phyloP scores from a whole-genome alignment of 2,113 vertebrate genomes.

The Hipposideros armiger region DNA sequence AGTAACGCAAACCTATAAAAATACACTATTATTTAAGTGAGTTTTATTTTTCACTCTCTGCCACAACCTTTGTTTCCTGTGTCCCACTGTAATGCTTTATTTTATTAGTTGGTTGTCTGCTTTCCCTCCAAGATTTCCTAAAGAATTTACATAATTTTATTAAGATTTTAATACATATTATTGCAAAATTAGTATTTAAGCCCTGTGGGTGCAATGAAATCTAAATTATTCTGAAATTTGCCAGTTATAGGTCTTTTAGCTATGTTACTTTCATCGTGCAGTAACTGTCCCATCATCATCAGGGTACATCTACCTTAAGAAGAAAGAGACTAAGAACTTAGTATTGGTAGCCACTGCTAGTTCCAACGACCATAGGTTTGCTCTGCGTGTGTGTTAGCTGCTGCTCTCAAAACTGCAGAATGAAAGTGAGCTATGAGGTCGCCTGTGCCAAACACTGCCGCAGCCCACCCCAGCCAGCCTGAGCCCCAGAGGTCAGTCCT shows the following conservation, averaged over 20 bases:
- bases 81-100: background rate
- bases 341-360: background rate
- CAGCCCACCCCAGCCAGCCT: background rate
- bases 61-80: background rate
- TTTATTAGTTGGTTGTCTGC: background rate
- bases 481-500: background rate
- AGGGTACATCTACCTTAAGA: background rate
- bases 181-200: background rate
- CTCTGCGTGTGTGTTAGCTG: background rate
- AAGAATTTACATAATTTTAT: background rate
- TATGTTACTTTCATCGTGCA: background rate
- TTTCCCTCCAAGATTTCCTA: background rate
- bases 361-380: background rate
- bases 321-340: background rate
- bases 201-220: no score
- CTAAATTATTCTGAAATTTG: background rate
- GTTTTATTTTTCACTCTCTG: background rate
- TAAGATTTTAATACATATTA: background rate
- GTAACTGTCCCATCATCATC: background rate
- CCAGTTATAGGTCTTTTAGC: background rate
- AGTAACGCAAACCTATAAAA: background rate
- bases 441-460: background rate
- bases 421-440: background rate
- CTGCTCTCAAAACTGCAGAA: background rate
- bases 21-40: background rate